Evolutionary conservation across 2,888 invertebrate species (phyloP).

Genomic region (Teleiodes luculella): DNA sequence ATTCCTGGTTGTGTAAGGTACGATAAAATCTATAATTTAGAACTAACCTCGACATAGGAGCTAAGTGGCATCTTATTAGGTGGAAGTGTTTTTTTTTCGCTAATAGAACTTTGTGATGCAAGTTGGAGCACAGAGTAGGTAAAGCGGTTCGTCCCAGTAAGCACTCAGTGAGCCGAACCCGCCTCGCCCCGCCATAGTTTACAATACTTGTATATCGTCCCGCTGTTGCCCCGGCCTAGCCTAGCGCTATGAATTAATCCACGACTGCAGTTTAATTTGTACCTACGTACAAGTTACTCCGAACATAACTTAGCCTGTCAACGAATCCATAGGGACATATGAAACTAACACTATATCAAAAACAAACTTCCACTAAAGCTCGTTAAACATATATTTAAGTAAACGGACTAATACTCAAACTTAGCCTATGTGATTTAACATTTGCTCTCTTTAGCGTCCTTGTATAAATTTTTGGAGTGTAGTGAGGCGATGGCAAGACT

Average conservation of each 20-base stretch:
- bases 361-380: constrained; percentile 9
- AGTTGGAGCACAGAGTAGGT: constrained; percentile 34
- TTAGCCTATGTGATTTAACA: constrained; percentile 41
- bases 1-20: too few relatives aligned
- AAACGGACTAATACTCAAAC: constrained; percentile 16
- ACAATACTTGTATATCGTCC: constrained; percentile 32
- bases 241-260: constrained; percentile 13
- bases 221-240: neutral
- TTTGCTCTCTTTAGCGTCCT: constrained; percentile 72
- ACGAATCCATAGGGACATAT: constrained; percentile 3
- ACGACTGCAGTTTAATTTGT: constrained; percentile 18
- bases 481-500: constrained; percentile 66
- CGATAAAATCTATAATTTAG: too few relatives aligned
- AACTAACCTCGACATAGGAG: too few relatives aligned
- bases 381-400: constrained; percentile 11
- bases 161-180: constrained; percentile 63
- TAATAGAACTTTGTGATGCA: constrained; percentile 40
- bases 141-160: constrained; percentile 47
- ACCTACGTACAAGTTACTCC: constrained; percentile 1
- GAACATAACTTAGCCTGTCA: constrained; percentile 8
- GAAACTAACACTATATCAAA: constrained; percentile 6
- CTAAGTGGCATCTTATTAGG: neutral
- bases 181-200: constrained; percentile 45
- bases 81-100: constrained; percentile 16
- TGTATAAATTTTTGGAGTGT: constrained; percentile 60